Base-by-base conservation (phyloP, 2,797 vertebrate species). In the Stomatorhinus walkeri region DNA sequence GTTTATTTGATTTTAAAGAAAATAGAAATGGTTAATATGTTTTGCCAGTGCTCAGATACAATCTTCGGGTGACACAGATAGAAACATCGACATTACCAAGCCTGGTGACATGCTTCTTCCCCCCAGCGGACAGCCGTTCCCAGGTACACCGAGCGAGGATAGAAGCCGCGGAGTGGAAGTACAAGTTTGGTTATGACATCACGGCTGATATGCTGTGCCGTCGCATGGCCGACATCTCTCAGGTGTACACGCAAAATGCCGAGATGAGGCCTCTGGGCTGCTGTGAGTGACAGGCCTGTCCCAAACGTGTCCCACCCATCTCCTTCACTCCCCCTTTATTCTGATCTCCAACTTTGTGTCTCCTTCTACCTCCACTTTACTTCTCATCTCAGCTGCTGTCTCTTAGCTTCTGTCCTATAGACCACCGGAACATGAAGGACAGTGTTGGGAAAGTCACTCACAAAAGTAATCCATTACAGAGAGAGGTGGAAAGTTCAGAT, bases 211-310 rank as follows among this genome's bases (percentile, higher is more conserved):
- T 93, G 92, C 91, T 96, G 93, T 96, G 95, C 89, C 95, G 95
- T 19, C 92, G 95, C 48, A 46, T 96, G 91, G 96, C 96, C 0
- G 95, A 96, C 56, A 95, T 96, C 91, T 96, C 95, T 0, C 96
- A 96, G 93, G 95, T 96, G 43, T 96, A 96, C 94, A 96, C 96
- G 0, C 96, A 96, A 52, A 96, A 96, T 0, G 96, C 96, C 0
- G 96, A 96, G 90, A 96, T 96, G 96, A 95, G 96, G 86, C 96
- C 96, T 2, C 93, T 96, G 3, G 96, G 96, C 92, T 96, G 96
- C 94, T 95, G 96, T 96, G 92, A 96, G 96, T 95, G 43, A 32
- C 7, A 54, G 56, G 1, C n/a, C 22, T 59, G 32, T 12, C 28
- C 56, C 61, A 24, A 19, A 32, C 64, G 36, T 8, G 48, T 16